Conservation (phyloP, 2,113 vertebrate species). For the Pseudorasbora parva region DNA sequence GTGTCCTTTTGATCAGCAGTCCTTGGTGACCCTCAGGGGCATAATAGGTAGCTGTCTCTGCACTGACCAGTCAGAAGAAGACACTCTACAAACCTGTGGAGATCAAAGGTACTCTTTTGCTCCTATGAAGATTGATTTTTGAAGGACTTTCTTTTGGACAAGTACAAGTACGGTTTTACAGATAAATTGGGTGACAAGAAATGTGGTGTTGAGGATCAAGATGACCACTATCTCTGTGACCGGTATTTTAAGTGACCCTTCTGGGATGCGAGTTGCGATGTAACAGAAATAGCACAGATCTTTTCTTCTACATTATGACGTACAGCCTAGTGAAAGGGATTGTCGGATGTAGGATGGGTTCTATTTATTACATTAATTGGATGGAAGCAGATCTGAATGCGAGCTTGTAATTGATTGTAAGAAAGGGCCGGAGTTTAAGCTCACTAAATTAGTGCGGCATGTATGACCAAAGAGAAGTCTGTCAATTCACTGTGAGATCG, state of each 20-base stretch:
- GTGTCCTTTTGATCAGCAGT: constrained; percentile 1
- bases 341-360: neutral
- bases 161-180: constrained; percentile 8
- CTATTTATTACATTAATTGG: too few species aligned
- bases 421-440: too few species aligned
- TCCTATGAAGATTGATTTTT: constrained; percentile 27
- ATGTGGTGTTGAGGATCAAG: neutral
- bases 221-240: neutral
- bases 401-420: too few species aligned
- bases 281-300: neutral
- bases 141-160: constrained; percentile 10
- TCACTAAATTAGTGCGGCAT: too few species aligned
- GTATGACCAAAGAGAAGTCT: too few species aligned
- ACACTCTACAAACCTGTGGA: constrained; percentile 43
- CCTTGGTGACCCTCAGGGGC: constrained; percentile 43
- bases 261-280: neutral
- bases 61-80: constrained; percentile 23
- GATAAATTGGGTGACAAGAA: neutral
- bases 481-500: too few species aligned
- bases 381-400: too few species aligned
- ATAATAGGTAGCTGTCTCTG: constrained; percentile 16
- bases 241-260: neutral
- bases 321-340: neutral
- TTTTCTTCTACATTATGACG: neutral
- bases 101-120: constrained; percentile 53